phyloP scores from a whole-genome alignment of 2,888 invertebrate species.

The Macropis europaea region DNA sequence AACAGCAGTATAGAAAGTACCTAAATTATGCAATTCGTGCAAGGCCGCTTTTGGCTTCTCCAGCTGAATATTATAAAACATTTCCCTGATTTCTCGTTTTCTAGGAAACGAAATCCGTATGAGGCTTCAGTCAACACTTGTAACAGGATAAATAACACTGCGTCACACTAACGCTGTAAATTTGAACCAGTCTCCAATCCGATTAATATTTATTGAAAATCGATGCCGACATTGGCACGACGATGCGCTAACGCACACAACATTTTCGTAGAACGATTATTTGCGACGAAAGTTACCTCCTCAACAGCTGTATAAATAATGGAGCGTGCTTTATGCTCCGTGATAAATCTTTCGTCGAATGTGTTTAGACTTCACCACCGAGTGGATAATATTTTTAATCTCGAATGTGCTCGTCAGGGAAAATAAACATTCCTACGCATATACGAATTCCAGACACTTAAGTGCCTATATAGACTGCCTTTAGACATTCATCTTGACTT shows the following conservation, averaged over 20 bases:
- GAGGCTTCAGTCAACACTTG: not conserved
- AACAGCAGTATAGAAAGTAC: too few species aligned
- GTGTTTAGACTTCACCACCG: not conserved
- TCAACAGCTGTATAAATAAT: constrained; percentile 20
- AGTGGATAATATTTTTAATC: constrained; percentile 19
- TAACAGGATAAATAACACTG: not conserved
- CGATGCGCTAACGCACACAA: not conserved
- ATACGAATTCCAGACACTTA: not conserved
- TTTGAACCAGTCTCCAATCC: not conserved
- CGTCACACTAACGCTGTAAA: not conserved
- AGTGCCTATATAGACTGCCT: not conserved
- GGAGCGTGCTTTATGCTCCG: not conserved
- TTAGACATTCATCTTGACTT: too few species aligned
- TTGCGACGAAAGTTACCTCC: constrained; percentile 5
- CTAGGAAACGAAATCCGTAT: not conserved
- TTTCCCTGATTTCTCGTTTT: not conserved
- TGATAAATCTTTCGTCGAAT: not conserved
- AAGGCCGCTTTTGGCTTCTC: too few species aligned
- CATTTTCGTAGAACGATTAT: constrained; percentile 8
- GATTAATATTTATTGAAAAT: constrained; percentile 2
- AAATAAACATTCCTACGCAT: constrained; percentile 15
- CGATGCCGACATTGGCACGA: not conserved
- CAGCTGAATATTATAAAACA: too few species aligned
- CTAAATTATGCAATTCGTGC: too few species aligned
- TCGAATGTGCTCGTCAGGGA: not conserved